Evolutionary conservation across 2,888 invertebrate species (phyloP).

Genomic region (Agrochola circellaris): DNA sequence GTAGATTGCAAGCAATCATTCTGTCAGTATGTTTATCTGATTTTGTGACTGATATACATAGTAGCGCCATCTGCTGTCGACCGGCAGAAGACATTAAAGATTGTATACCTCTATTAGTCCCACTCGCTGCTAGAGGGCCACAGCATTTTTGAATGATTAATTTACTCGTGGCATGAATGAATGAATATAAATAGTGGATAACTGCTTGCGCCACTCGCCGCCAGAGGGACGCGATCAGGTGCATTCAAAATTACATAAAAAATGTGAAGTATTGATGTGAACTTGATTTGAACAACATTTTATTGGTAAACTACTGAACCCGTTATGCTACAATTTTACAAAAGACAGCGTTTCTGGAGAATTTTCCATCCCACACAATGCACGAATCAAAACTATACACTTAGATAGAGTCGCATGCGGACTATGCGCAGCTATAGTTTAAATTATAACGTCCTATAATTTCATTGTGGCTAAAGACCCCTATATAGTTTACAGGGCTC

Average conservation of each 20-base stretch:
- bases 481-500: too few relatives aligned
- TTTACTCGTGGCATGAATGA: too few relatives aligned
- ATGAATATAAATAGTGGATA: too few relatives aligned
- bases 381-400: background rate
- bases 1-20: background rate
- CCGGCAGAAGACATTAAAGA: too few relatives aligned
- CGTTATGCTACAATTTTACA: background rate
- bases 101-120: too few relatives aligned
- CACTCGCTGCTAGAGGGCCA: too few relatives aligned
- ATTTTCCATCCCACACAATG: background rate
- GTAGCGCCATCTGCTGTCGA: too few relatives aligned
- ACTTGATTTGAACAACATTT: too few relatives aligned
- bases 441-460: background rate
- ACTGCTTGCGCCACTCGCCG: too few relatives aligned
- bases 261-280: background rate
- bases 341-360: background rate
- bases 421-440: background rate
- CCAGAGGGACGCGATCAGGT: background rate
- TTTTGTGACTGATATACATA: background rate
- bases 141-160: too few relatives aligned
- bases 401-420: background rate
- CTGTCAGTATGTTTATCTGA: background rate
- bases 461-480: background rate
- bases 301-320: background rate
- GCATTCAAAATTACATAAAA: background rate